phyloP scores from a whole-genome alignment of 2,113 vertebrate species.

The Pteruthius melanotis region DNA sequence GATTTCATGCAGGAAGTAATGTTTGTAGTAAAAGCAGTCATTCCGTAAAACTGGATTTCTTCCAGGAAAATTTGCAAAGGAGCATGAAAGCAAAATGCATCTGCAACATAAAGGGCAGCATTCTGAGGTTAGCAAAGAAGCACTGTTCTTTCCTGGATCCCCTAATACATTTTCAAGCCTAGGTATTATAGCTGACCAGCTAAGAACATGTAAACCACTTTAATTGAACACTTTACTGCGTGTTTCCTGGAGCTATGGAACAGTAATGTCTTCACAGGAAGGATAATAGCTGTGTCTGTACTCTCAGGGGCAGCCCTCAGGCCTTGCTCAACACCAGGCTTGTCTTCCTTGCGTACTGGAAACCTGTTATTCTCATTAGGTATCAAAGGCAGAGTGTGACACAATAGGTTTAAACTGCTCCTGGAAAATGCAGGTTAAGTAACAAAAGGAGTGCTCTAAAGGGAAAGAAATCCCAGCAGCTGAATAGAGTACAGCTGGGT shows the following conservation, averaged over 20 bases:
- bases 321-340: neutral
- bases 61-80: conserved; percentile 1
- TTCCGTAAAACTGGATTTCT: neutral
- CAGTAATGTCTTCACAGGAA: conserved; percentile 7
- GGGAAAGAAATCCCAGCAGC: neutral
- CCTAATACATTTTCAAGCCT: neutral
- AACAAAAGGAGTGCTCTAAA: neutral
- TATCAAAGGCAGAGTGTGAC: neutral
- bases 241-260: conserved; percentile 8
- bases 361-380: conserved; percentile 26
- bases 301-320: conserved; percentile 30
- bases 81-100: conserved; percentile 1
- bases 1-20: neutral
- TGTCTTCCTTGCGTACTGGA: neutral
- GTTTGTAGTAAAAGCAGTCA: neutral
- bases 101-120: neutral
- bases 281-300: conserved; percentile 15
- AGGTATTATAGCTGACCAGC: conserved; percentile 18
- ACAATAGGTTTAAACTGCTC: neutral
- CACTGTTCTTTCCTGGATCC: neutral
- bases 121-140: neutral
- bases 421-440: conserved; percentile 31
- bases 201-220: conserved; percentile 41
- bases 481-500: neutral
- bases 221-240: conserved; percentile 41